Base-by-base conservation (phyloP, 1,140 invertebrate species). In the Patella vulgata region DNA sequence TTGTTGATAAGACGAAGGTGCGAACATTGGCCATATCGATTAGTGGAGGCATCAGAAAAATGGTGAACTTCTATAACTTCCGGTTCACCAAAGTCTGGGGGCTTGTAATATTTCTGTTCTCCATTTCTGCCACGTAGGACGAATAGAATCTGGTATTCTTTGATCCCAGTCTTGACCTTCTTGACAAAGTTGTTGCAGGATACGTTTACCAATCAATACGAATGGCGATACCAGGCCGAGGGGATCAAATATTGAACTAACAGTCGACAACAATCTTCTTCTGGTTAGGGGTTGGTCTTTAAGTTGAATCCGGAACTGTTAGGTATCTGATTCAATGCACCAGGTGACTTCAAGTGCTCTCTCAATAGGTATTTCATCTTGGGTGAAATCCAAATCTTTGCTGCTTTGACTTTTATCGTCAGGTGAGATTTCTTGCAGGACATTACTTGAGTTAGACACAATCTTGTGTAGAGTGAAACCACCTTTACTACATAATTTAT, bases 171-270 rank as follows among this genome's bases (percentile, higher is more conserved):
- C 62, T 1, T 52, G 3, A 6, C 58, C 53, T 11, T 61, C 23
- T 25, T 44, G 21, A 58, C 73, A 74, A 40, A 70, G 50, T 50
- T 68, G 28, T 36, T 74, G 72, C n/a, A 74, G 40, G n/a, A 71
- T 61, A 27, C 25, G n/a, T 40, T 74, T 75, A 23, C 64, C 73
- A 2, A 9, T 52, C 2, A 73, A 52, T 12, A 64, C 54, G 43
- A 70, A 57, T 6, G 66, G 68, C 1, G 66, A 60, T 8, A 73
- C 17, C 17, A 75, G 59, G 40, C 66, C 66, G 1, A 74, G 36
- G 0, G 73, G 75, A 23, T 77, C 75, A 61, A 58, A 75, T n/a
- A 74, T 44, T 2, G 66, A 74, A 3, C 54, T 51, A 4, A 73
- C 59, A 12, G 54, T 69, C 14, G 70, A 68, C n/a, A 77, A 28